Conservation (phyloP, 2,113 vertebrate species). For the Callospermophilus lateralis region DNA sequence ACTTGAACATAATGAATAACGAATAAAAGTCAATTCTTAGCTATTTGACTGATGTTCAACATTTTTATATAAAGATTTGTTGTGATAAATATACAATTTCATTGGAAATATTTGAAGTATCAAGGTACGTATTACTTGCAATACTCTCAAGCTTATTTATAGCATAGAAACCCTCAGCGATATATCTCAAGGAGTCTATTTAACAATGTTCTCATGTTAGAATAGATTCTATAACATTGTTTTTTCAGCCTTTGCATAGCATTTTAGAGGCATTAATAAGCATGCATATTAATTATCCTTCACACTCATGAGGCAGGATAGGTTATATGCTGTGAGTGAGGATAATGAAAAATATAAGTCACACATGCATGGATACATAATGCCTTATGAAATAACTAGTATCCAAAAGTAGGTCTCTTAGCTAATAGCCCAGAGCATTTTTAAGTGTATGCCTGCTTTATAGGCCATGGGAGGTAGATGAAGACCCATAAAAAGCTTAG, state of each 20-base stretch:
- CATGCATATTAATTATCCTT: neutral
- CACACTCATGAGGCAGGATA: neutral
- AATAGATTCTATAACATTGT: neutral
- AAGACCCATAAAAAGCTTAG: neutral
- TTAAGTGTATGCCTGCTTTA: neutral
- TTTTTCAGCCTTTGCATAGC: neutral
- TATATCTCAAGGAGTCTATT: neutral
- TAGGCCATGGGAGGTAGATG: neutral
- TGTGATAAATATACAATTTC: neutral
- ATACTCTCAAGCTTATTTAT: neutral
- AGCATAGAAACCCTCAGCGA: neutral
- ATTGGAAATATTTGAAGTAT: neutral
- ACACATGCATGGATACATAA: neutral
- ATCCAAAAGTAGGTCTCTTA: neutral
- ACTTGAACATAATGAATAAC: conserved; percentile 22
- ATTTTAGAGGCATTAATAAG: neutral
- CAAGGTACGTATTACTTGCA: neutral
- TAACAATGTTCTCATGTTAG: neutral
- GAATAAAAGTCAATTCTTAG: neutral
- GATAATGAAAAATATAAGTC: neutral
- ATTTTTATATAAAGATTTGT: neutral
- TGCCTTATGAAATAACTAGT: neutral
- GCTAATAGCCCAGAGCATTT: neutral
- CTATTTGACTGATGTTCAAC: neutral
- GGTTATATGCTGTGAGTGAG: neutral